A percentile compares a stretch with the other conserved stretches of the same genome.
phyloP scores from a whole-genome alignment of 2,888 invertebrate species.

The Hedychridium roseum region DNA sequence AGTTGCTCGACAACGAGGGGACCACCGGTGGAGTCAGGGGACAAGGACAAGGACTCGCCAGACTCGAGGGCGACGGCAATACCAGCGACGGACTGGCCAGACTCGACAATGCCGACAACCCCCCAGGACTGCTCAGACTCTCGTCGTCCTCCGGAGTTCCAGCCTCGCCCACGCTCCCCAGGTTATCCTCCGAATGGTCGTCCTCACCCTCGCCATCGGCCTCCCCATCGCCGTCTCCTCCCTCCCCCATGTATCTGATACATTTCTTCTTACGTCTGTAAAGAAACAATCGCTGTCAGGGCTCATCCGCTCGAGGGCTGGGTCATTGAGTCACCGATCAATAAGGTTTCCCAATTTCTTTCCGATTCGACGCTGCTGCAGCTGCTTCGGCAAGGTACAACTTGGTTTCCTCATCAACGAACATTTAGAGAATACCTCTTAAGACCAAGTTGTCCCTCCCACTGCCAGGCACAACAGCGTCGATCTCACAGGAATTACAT shows the following conservation, averaged over 20 bases:
- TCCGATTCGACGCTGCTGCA: too few relatives aligned
- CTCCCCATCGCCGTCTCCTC: constrained; percentile 72
- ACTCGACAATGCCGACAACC: constrained; percentile 73
- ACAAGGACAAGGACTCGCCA: constrained; percentile 70
- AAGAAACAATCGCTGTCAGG: constrained; percentile 50
- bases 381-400: too few relatives aligned
- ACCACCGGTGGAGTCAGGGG: constrained; percentile 63
- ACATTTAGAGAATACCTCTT: too few relatives aligned
- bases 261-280: constrained; percentile 96
- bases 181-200: constrained; percentile 75
- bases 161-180: constrained; percentile 82
- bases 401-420: too few relatives aligned
- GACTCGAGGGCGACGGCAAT: constrained; percentile 79
- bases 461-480: constrained; percentile 14
- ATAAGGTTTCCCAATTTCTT: too few relatives aligned
- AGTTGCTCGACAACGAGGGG: constrained; percentile 38
- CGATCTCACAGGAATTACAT: constrained; percentile 29
- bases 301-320: too few relatives aligned
- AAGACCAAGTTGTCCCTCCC: too few relatives aligned
- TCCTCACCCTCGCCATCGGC: constrained; percentile 70
- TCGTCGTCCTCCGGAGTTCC: constrained; percentile 67
- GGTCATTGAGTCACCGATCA: too few relatives aligned
- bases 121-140: constrained; percentile 69
- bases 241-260: constrained; percentile 92
- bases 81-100: constrained; percentile 76